Evolutionary conservation across 2,113 vertebrate species (phyloP).

Genomic region (Bubo scandiacus): DNA sequence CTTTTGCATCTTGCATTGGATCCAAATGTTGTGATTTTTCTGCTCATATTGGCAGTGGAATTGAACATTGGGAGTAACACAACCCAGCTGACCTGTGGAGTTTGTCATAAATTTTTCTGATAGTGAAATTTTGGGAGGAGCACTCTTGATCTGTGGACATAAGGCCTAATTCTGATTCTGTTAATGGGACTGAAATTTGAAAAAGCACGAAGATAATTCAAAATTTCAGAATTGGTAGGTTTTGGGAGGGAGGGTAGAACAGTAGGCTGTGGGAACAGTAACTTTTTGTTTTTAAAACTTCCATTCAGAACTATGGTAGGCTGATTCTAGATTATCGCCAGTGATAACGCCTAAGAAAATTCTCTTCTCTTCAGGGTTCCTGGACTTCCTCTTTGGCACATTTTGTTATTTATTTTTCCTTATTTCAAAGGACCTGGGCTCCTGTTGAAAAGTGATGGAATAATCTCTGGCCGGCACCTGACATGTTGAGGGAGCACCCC

Average conservation of each 20-base stretch:
- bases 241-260: not conserved
- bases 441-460: slow-evolving; percentile 67
- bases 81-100: not conserved
- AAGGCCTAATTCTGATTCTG: not conserved
- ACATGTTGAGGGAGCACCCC: slow-evolving; percentile 62
- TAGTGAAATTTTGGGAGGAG: not conserved
- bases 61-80: not conserved
- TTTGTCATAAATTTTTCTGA: not conserved
- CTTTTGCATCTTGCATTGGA: not conserved
- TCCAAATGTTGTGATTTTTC: not conserved
- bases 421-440: slow-evolving; percentile 72
- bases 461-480: slow-evolving; percentile 62
- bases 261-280: not conserved
- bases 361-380: slow-evolving; percentile 32
- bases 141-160: not conserved
- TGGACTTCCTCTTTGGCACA: slow-evolving; percentile 21
- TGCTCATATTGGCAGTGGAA: not conserved
- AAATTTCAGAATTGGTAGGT: not conserved
- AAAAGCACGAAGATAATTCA: not conserved
- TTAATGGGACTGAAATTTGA: not conserved
- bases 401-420: slow-evolving; percentile 71
- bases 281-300: not conserved
- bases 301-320: not conserved
- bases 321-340: not conserved
- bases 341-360: slow-evolving; percentile 6